Evolutionary conservation across 1,140 invertebrate species (phyloP).

Genomic region (Mercenaria mercenaria): DNA sequence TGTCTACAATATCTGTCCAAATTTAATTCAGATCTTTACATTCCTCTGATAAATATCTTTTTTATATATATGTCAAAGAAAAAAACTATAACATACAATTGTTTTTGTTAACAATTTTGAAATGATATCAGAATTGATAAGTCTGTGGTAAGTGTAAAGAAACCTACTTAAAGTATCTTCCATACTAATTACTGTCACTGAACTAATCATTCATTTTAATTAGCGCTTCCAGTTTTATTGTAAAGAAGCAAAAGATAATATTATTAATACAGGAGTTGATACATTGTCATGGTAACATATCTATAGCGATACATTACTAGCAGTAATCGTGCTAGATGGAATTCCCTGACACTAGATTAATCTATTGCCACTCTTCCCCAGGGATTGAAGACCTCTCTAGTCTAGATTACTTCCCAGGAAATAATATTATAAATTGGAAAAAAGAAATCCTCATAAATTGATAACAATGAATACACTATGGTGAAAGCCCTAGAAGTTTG

Average conservation of each 20-base stretch:
- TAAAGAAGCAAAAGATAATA: slow-evolving; percentile 24
- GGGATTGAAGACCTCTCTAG: slow-evolving; percentile 57
- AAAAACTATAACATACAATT: too few species aligned
- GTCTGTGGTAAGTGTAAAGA: too few species aligned
- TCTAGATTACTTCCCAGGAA: slow-evolving; percentile 63
- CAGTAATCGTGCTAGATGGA: slow-evolving; percentile 46
- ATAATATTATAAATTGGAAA: slow-evolving; percentile 68
- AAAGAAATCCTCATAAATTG: slow-evolving; percentile 66
- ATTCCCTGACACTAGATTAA: slow-evolving; percentile 62
- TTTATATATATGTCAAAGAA: too few species aligned
- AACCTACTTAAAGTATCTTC: too few species aligned
- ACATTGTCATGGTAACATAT: slow-evolving; percentile 54
- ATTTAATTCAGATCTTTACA: too few species aligned
- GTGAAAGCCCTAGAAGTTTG: slow-evolving; percentile 47
- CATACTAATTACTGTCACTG: background rate
- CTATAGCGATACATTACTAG: slow-evolving; percentile 53
- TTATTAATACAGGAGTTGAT: slow-evolving; percentile 33
- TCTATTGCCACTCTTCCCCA: slow-evolving; percentile 54
- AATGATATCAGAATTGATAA: too few species aligned
- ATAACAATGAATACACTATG: slow-evolving; percentile 62
- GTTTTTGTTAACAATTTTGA: too few species aligned
- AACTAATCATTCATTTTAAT: background rate
- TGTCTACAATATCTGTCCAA: too few species aligned
- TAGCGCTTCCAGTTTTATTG: slow-evolving; percentile 15
- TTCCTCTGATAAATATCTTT: too few species aligned